A percentile compares a stretch with the other conserved stretches of the same genome.
phyloP scores from a whole-genome alignment of 2,113 vertebrate genomes.

The Notarius lentiginosus region DNA sequence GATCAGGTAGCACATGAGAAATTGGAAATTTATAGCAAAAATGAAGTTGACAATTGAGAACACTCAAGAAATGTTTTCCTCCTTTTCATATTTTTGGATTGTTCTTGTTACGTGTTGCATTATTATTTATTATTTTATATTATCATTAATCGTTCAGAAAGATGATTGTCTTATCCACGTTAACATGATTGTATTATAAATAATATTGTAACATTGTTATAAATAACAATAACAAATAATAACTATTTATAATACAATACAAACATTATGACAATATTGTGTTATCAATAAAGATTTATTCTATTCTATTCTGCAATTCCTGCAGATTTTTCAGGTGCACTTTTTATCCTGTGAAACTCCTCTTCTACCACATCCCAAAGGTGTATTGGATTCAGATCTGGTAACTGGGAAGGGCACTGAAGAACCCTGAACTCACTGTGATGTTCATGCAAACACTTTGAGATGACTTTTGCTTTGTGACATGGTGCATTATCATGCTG shows the following conservation, averaged over 20 bases:
- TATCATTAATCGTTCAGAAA: not conserved
- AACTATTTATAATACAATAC: no score
- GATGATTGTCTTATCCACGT: not conserved
- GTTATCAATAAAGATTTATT: no score
- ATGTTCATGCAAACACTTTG: not conserved
- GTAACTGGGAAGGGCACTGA: not conserved
- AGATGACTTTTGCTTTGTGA: not conserved
- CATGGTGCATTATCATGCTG: not conserved
- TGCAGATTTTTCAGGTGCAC: not conserved
- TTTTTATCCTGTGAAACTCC: not conserved
- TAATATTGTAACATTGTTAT: no score
- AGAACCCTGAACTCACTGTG: not conserved
- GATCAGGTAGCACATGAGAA: conserved; percentile 27
- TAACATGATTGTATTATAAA: not conserved
- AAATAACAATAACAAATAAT: no score
- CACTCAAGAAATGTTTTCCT: not conserved
- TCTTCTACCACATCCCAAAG: not conserved
- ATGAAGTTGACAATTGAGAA: not conserved
- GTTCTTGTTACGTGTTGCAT: not conserved
- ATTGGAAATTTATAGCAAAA: not conserved
- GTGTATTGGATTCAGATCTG: not conserved
- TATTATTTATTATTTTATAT: not conserved
- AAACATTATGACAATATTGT: no score
- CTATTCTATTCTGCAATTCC: not conserved
- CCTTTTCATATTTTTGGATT: not conserved